Conservation (phyloP, 1,140 invertebrate genomes). For the Stegodyphus mimosarum region DNA sequence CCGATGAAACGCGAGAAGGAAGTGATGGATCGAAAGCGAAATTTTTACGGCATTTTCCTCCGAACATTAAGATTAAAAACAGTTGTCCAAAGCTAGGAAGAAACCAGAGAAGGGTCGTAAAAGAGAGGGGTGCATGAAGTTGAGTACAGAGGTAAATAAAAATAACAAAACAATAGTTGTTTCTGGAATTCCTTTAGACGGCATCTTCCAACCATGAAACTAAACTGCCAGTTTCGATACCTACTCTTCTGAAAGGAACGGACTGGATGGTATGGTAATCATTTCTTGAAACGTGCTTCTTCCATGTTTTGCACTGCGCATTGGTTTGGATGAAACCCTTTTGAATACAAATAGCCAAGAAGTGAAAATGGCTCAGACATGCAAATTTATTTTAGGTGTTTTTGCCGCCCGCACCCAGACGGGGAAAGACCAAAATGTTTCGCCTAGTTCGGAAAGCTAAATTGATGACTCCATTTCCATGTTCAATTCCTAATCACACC, state of each 20-base stretch:
- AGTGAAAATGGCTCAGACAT: conserved; percentile 48
- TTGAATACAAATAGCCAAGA: conserved; percentile 37
- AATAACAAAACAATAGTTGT: conserved; percentile 26
- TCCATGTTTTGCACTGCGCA: conserved; percentile 30
- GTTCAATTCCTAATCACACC: no score
- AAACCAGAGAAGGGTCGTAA: conserved; percentile 2
- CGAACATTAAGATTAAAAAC: conserved; percentile 49
- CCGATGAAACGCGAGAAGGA: neutral
- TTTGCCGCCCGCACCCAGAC: neutral
- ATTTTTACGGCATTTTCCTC: conserved; percentile 25
- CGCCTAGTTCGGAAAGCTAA: neutral
- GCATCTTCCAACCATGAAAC: conserved; percentile 36
- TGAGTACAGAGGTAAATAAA: neutral
- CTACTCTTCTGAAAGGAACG: conserved; percentile 30
- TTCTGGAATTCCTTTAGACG: conserved; percentile 30
- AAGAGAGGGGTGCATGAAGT: neutral
- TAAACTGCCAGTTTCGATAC: conserved; percentile 45
- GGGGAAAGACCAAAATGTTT: neutral
- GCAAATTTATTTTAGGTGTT: conserved; percentile 26
- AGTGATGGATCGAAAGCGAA: conserved; percentile 37
- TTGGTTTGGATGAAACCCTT: conserved; percentile 37
- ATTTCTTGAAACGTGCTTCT: conserved; percentile 45
- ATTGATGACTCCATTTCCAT: no score
- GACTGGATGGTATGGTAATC: conserved; percentile 30
- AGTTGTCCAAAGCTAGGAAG: conserved; percentile 26